Conservation (phyloP, 2,797 vertebrate species). For the Enteromius argenteus region DNA sequence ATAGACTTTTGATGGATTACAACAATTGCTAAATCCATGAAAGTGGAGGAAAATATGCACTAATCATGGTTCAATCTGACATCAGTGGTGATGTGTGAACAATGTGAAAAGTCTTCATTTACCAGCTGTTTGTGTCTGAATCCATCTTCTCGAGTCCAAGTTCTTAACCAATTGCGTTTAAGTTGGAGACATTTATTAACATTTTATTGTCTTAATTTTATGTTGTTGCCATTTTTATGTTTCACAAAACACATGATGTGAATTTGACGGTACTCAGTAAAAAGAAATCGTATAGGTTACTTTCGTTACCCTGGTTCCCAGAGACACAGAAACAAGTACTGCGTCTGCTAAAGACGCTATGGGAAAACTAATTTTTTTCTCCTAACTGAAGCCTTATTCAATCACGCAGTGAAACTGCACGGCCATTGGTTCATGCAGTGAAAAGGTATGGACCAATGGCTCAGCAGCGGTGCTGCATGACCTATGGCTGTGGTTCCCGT, state of each 20-base stretch:
- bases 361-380: no score
- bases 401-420: no score
- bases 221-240: background rate
- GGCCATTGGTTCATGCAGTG: no score
- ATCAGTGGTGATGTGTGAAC: constrained; percentile 58
- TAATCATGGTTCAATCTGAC: constrained; percentile 64
- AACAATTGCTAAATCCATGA: constrained; percentile 65
- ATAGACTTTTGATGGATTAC: constrained; percentile 61
- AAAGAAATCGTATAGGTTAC: background rate
- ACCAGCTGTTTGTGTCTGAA: background rate
- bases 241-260: background rate
- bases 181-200: background rate
- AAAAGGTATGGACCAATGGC: no score
- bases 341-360: no score
- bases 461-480: no score
- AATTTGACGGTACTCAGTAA: background rate
- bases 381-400: no score
- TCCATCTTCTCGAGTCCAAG: background rate
- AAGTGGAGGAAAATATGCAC: constrained; percentile 77
- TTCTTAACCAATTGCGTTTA: background rate
- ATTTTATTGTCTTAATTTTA: background rate
- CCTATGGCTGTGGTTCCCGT: no score
- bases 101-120: constrained; percentile 57
- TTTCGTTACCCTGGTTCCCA: no score
- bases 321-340: no score